Conservation (phyloP, 2,113 vertebrate species). For the Motacilla alba region DNA sequence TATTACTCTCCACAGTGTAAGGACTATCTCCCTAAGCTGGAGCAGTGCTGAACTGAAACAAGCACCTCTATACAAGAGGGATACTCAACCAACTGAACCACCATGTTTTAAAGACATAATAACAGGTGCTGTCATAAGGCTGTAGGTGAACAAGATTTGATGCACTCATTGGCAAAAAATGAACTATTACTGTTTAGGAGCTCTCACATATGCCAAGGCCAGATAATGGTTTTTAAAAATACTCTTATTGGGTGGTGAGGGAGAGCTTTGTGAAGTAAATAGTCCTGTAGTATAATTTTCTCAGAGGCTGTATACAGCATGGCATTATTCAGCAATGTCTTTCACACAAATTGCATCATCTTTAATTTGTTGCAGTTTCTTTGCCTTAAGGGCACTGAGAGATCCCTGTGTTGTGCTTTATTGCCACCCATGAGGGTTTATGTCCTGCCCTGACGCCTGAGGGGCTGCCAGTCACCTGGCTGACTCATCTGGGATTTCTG, state of each 20-base stretch:
- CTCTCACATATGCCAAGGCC: not conserved
- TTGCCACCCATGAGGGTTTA: not conserved
- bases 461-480: not conserved
- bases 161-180: not conserved
- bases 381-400: not conserved
- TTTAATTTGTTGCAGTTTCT: not conserved
- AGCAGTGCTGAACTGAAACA: not conserved
- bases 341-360: not conserved
- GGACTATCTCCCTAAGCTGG: not conserved
- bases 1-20: not conserved
- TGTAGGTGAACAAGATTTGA: not conserved
- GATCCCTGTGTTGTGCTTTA: not conserved
- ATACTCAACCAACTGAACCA: not conserved
- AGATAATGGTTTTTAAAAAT: not conserved
- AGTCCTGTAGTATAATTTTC: not conserved
- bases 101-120: not conserved
- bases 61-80: not conserved
- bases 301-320: not conserved
- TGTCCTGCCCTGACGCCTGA: not conserved
- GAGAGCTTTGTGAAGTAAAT: not conserved
- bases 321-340: rapidly evolving
- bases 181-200: not conserved
- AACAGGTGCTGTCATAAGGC: not conserved
- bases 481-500: not conserved
- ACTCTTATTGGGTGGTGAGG: not conserved